phyloP scores from a whole-genome alignment of 2,113 vertebrate genomes.

The Dromas ardeola region DNA sequence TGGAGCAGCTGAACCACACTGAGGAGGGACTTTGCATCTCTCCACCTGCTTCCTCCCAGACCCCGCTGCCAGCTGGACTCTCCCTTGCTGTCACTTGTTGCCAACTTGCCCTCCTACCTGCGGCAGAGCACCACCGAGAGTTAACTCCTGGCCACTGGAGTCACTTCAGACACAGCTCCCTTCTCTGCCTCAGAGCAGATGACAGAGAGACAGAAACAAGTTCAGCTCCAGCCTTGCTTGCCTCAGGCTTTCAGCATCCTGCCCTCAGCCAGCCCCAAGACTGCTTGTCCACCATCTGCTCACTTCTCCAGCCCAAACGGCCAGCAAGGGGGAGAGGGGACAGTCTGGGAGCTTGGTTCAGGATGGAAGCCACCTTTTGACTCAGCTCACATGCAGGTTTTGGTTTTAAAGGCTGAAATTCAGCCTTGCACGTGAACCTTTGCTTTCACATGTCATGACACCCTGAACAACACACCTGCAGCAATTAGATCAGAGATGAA shows the following conservation, averaged over 20 bases:
- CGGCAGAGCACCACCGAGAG: background rate
- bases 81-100: background rate
- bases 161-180: background rate
- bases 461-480: constrained; percentile 29
- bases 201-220: background rate
- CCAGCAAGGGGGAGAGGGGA: background rate
- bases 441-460: background rate
- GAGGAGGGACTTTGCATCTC: background rate
- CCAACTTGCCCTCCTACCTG: background rate
- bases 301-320: background rate
- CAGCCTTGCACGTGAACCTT: background rate
- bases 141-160: background rate
- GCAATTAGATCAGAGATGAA: background rate
- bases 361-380: background rate
- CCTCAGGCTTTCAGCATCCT: background rate
- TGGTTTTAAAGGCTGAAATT: background rate
- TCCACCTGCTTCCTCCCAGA: background rate
- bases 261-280: background rate
- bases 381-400: background rate
- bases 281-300: background rate
- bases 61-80: constrained; percentile 38
- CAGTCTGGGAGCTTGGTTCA: background rate
- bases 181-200: background rate
- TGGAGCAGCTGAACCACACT: constrained; percentile 1
- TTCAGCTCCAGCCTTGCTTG: background rate